phyloP scores from a whole-genome alignment of 2,113 vertebrate species.

The Vulpes ferrilata region DNA sequence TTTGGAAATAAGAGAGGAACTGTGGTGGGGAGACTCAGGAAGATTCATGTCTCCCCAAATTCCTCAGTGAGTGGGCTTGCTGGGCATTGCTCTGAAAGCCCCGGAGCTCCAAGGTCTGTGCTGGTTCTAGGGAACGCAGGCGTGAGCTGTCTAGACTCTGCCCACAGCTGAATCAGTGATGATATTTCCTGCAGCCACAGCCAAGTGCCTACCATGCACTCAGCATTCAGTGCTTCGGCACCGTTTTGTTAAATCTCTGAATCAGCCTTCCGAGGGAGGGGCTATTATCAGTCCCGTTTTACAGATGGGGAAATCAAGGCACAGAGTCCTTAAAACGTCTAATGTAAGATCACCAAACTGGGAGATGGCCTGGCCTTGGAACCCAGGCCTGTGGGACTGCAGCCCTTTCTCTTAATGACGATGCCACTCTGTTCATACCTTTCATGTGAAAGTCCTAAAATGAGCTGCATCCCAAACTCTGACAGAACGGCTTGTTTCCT shows the following conservation, averaged over 20 bases:
- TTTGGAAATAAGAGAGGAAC: not conserved
- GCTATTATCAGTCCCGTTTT: not conserved
- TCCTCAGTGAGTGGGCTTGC: accelerated
- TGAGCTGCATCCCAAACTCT: accelerated
- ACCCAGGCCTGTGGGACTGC: not conserved
- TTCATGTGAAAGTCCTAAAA: not conserved
- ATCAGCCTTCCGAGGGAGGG: not conserved
- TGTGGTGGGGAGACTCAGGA: not conserved
- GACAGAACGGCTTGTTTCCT: not conserved
- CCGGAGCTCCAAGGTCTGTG: not conserved
- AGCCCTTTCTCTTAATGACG: accelerated
- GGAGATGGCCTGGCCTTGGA: accelerated
- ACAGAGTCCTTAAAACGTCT: not conserved
- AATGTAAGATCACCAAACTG: not conserved
- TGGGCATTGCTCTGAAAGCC: not conserved
- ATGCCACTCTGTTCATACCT: not conserved
- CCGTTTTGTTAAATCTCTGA: not conserved
- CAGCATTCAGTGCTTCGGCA: too few species aligned
- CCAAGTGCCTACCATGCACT: accelerated
- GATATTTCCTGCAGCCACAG: accelerated
- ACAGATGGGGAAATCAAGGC: not conserved
- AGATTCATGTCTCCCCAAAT: not conserved
- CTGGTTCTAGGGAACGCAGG: not conserved
- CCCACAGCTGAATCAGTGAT: accelerated
- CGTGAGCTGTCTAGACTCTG: accelerated